phyloP scores from a whole-genome alignment of 2,888 invertebrate species.

The Lutraria lutraria region DNA sequence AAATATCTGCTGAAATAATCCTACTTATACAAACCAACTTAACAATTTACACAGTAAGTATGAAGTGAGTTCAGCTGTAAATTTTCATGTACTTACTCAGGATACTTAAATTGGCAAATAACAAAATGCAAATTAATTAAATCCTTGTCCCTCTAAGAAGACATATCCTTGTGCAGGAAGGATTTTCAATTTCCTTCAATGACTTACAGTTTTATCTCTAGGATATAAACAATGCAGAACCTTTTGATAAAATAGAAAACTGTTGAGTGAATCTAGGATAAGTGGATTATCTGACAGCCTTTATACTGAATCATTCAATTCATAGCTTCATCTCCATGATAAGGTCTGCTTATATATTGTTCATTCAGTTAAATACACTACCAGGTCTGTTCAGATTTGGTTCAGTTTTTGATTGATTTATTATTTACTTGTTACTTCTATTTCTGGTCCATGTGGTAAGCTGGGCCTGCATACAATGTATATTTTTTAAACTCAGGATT shows the following conservation, averaged over 20 bases:
- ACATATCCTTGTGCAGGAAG: slow-evolving; percentile 17
- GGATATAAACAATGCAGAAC: slow-evolving; percentile 1
- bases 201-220: slow-evolving; percentile 18
- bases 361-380: background rate
- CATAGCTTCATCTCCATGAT: slow-evolving; percentile 5
- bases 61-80: too few species aligned
- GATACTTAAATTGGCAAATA: background rate
- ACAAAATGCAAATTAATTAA: background rate
- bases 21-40: too few species aligned
- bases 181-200: slow-evolving; percentile 16
- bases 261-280: slow-evolving; percentile 7
- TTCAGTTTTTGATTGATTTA: too few species aligned
- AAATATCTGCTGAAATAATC: too few species aligned
- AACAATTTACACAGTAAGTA: too few species aligned
- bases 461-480: too few species aligned
- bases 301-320: background rate
- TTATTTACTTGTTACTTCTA: too few species aligned
- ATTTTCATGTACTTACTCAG: background rate
- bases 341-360: background rate
- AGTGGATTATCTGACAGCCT: slow-evolving; percentile 19
- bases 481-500: too few species aligned
- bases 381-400: background rate
- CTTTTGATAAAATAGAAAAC: slow-evolving; percentile 25
- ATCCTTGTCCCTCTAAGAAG: background rate
- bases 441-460: too few species aligned